Conservation (phyloP, 2,888 invertebrate genomes). For the Cacoxenus indagator region DNA sequence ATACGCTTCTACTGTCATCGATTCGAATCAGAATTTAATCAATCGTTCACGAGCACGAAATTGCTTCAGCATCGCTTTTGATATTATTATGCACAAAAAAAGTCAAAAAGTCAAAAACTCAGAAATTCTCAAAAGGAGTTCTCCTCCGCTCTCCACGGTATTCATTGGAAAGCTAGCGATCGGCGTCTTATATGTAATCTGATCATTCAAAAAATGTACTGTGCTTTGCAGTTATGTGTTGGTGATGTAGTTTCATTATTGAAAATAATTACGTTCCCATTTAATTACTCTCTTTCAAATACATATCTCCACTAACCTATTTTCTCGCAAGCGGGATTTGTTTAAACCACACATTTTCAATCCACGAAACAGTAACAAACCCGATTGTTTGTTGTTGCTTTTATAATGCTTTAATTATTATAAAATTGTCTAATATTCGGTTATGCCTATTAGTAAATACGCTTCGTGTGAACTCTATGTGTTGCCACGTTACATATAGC, state of each 20-base stretch:
- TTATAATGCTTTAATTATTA: neutral
- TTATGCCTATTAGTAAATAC: neutral
- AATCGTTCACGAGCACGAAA: neutral
- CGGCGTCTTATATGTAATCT: neutral
- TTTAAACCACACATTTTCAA: neutral
- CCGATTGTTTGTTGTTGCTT: slow-evolving; percentile 7
- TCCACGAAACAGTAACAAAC: neutral
- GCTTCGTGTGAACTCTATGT: neutral
- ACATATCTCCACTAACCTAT: neutral
- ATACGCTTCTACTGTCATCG: neutral
- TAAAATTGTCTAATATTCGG: neutral
- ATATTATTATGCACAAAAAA: too few species aligned
- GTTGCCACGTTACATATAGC: neutral
- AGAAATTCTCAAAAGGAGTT: too few species aligned
- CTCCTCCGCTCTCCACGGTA: too few species aligned
- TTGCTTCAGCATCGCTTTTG: neutral
- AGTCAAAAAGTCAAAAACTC: too few species aligned
- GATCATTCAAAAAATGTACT: neutral
- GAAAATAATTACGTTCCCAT: slow-evolving; percentile 53
- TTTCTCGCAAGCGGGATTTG: neutral
- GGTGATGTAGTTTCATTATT: slow-evolving; percentile 64
- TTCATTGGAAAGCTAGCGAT: too few species aligned
- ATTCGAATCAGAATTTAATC: neutral
- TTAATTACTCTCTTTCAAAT: neutral
- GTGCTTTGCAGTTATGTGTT: neutral